Percentiles rank a stretch among this genome's conserved stretches.
Conservation (phyloP, 2,888 invertebrate genomes). For the Perdita meconis region DNA sequence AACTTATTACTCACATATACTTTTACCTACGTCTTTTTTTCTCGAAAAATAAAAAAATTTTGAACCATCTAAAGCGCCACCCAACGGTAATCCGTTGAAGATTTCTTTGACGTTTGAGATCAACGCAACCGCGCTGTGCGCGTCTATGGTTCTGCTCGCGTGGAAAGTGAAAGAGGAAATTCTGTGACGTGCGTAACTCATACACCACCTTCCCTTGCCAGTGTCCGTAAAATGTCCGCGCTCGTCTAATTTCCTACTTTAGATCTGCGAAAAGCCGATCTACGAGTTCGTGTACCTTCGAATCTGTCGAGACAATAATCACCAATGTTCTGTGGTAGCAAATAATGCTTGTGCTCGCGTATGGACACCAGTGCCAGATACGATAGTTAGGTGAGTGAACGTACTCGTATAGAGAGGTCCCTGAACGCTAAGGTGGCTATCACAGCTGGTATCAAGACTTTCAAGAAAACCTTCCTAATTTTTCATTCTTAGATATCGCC, state of each 20-base stretch:
- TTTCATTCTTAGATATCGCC: neutral
- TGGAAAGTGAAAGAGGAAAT: conserved; percentile 73
- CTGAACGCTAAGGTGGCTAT: conserved; percentile 60
- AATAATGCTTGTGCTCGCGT: conserved; percentile 74
- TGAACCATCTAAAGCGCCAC: conserved; percentile 28
- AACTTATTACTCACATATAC: no score
- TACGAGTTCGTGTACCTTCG: conserved; percentile 13
- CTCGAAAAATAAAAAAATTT: conserved; percentile 6
- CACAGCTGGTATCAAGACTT: conserved; percentile 74
- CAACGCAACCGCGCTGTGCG: conserved; percentile 55
- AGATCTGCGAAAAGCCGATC: conserved; percentile 8
- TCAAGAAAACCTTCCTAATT: conserved; percentile 31
- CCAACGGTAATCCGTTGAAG: conserved; percentile 32
- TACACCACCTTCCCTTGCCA: conserved; percentile 68
- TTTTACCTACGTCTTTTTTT: no score
- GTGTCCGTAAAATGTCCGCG: conserved; percentile 68
- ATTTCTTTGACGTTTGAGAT: conserved; percentile 59
- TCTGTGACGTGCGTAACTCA: conserved; percentile 80
- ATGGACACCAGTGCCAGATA: conserved; percentile 70
- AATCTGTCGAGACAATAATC: conserved; percentile 18
- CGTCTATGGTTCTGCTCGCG: conserved; percentile 65
- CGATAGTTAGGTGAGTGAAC: conserved; percentile 77
- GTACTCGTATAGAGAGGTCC: conserved; percentile 58
- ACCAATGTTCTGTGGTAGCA: conserved; percentile 48
- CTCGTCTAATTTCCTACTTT: conserved; percentile 58